A percentile compares a stretch with the other conserved stretches of the same genome.
Evolutionary conservation across 2,888 invertebrate genomes (phyloP).

Genomic region (Ischnura elegans): DNA sequence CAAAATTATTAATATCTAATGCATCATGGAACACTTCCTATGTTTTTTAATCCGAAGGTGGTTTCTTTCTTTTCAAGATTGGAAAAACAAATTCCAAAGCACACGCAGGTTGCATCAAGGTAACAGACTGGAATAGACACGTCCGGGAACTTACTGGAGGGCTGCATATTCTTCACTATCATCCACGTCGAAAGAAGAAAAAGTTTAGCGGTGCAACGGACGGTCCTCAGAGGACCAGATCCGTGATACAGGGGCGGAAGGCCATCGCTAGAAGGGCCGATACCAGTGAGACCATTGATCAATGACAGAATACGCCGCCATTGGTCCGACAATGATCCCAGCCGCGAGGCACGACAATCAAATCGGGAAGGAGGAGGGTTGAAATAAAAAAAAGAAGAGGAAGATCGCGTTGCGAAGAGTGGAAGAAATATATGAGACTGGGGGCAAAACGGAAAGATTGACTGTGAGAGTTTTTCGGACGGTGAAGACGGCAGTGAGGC

Average conservation of each 20-base stretch:
- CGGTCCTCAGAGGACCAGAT: background rate
- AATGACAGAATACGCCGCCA: background rate
- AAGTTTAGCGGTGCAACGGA: background rate
- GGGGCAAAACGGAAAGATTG: conserved; percentile 44
- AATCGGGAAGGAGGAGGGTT: background rate
- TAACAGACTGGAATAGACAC: background rate
- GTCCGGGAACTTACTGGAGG: background rate
- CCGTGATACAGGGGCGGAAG: background rate
- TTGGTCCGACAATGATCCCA: background rate
- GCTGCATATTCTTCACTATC: background rate
- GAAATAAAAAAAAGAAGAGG: background rate
- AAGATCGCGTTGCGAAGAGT: background rate
- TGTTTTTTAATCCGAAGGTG: too few species aligned
- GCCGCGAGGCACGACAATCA: background rate
- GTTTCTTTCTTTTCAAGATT: too few species aligned
- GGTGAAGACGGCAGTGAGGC: background rate
- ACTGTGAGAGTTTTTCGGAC: background rate
- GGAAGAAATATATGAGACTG: background rate
- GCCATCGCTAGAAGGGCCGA: background rate
- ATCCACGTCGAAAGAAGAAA: background rate
- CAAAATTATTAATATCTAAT: too few species aligned
- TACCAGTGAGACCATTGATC: background rate
- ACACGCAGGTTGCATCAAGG: background rate
- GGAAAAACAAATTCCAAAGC: background rate
- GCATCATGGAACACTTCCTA: too few species aligned